phyloP scores from a whole-genome alignment of 2,797 vertebrate species.

The Takifugu ocellatus region DNA sequence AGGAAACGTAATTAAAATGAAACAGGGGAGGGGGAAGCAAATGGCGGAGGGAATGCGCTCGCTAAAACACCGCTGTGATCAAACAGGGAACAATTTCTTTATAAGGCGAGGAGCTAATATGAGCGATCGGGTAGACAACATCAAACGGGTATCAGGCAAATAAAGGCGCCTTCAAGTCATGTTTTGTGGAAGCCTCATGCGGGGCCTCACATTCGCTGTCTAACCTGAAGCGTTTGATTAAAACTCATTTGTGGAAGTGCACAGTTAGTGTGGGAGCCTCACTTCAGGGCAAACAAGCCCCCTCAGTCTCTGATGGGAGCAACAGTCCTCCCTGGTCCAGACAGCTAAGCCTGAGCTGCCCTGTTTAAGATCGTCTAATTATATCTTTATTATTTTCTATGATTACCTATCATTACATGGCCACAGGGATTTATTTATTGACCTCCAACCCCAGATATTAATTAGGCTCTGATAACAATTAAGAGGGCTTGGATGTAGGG shows the following conservation, averaged over 20 bases:
- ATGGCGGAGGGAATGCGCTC: not conserved
- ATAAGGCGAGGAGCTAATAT: constrained; percentile 17
- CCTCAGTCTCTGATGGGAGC: not conserved
- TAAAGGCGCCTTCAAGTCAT: constrained; percentile 18
- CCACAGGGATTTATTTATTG: no score
- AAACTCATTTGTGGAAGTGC: constrained; percentile 16
- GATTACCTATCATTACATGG: no score
- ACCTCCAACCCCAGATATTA: not conserved
- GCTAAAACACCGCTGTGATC: no score
- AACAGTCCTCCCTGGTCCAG: constrained; percentile 33
- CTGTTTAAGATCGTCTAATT: not conserved
- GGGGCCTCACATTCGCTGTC: constrained; percentile 26
- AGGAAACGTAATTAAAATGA: constrained; percentile 26
- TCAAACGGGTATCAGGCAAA: not conserved
- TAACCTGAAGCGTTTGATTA: constrained; percentile 24
- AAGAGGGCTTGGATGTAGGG: not conserved
- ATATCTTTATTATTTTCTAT: no score
- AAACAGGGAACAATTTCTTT: constrained; percentile 5
- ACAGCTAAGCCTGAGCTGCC: constrained; percentile 28
- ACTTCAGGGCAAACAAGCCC: constrained; percentile 29
- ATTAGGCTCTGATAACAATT: not conserved
- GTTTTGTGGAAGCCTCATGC: constrained; percentile 7
- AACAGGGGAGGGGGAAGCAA: constrained; percentile 22
- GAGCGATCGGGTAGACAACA: constrained; percentile 26
- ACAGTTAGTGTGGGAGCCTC: constrained; percentile 20